Evolutionary conservation across 2,888 invertebrate species (phyloP), one percentile per base, ranked within the genome.

Genomic region (Mesorhabditis spiculigera): DNA sequence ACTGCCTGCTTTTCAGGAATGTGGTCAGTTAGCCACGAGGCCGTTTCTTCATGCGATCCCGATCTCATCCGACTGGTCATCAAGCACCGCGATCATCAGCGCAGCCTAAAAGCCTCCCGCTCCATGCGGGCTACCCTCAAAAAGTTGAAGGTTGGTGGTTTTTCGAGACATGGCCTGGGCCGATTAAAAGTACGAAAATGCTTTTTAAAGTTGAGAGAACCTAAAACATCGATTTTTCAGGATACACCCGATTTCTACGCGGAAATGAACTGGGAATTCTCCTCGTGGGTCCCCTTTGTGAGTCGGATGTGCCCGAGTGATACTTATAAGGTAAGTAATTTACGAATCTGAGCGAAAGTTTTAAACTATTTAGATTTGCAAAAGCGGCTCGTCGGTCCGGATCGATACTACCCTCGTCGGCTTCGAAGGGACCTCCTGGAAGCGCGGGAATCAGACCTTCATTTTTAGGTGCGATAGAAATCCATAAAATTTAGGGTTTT

Each of bases 241-340:
- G 86, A 91, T 88, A 94, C 96, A 63, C 95, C 95, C 0, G 97
- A 98, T 89, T 98, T 98, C 89, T 98, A 96, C 87, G 95, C 96
- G n/a, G 97, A 98, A 90, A 97, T 98, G 95, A 95, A 94, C 87
- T 98, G 97, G 97, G 96, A 98, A 87, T 97, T 98, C 86, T 93
- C 95, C n/a, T 95, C 95, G 86, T 97, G 97, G 97, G 92, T 97
- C 83, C 97, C 97, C 0, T 89, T 97, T 70, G 93, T 97, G 78
- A 93, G 95, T 0, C 90, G 94, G 70, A 92, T 96, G 91, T 97
- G 97, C 87, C 97, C 97, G 4, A 95, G 94, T 87, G 97, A 98
- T 88, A 95, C 94, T 13, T 97, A 97, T 88, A 93, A 93, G 87
- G 94, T 97, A 71, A 86, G 28, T 58, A 67, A 41, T 67, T n/a